Conservation (phyloP, 1,140 invertebrate species). For the Lepidurus packardi region DNA sequence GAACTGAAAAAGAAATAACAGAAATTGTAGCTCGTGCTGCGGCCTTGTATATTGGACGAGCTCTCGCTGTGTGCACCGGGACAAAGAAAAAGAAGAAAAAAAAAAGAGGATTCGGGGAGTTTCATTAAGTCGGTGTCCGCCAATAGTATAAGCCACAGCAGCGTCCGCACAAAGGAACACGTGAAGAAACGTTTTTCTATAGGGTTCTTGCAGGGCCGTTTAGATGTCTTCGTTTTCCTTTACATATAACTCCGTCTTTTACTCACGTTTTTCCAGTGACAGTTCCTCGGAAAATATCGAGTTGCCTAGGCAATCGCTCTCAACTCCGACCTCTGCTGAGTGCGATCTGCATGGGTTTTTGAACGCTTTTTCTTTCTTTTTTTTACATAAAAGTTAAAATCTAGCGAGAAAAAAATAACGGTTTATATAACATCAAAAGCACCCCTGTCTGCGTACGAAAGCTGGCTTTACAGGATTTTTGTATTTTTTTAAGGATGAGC, state of each 20-base stretch:
- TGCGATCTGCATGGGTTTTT: background rate
- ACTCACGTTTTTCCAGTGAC: background rate
- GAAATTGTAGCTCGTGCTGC: background rate
- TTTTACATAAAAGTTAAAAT: background rate
- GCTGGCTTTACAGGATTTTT: too few relatives aligned
- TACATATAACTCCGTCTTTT: slow-evolving; percentile 4
- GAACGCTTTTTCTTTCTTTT: background rate
- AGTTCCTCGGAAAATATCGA: background rate
- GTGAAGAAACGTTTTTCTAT: background rate
- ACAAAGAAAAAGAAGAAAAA: background rate
- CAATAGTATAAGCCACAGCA: background rate
- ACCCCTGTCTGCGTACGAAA: too few relatives aligned
- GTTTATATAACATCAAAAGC: too few relatives aligned
- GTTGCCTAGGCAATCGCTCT: slow-evolving; percentile 3
- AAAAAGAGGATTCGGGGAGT: background rate
- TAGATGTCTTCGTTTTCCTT: background rate
- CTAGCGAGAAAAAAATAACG: background rate
- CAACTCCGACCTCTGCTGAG: background rate
- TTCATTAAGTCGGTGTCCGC: background rate
- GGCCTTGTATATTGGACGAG: background rate
- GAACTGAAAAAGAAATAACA: background rate
- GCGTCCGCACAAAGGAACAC: background rate
- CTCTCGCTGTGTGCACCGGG: background rate
- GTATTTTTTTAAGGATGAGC: too few relatives aligned
- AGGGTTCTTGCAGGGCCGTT: background rate